Percentiles rank a stretch among this genome's conserved stretches.
phyloP scores from a whole-genome alignment of 2,113 vertebrate species.

The Plecturocebus donacophilus region DNA sequence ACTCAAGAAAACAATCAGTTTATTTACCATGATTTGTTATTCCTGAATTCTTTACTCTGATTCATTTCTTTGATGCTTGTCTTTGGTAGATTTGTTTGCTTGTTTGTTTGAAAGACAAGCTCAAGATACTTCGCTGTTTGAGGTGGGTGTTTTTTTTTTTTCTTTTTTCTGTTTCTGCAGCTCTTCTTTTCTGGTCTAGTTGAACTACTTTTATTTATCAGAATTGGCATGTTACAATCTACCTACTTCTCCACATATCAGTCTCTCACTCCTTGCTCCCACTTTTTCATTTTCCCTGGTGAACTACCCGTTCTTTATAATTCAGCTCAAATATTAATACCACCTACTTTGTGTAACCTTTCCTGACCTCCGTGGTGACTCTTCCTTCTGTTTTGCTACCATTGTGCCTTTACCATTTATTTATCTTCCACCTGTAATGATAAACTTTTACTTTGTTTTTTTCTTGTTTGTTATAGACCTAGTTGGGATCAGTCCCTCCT shows the following conservation, averaged over 20 bases:
- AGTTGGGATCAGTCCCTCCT: not conserved
- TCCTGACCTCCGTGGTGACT: not conserved
- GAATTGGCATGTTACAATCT: not conserved
- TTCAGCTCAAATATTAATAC: not conserved
- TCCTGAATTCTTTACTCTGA: not conserved
- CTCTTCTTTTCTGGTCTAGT: not conserved
- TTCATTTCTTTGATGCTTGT: not conserved
- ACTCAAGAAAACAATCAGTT: not conserved
- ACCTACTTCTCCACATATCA: not conserved
- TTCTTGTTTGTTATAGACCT: not conserved
- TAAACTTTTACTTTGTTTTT: not conserved
- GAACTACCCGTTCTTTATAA: not conserved
- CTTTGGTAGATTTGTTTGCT: not conserved
- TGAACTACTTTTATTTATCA: not conserved
- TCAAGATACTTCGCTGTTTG: not conserved
- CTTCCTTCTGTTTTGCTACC: not conserved
- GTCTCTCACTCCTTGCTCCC: not conserved
- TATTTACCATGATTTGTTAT: not conserved
- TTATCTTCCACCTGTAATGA: not conserved
- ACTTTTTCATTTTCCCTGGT: not conserved
- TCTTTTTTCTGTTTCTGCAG: not conserved
- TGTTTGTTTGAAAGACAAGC: not conserved
- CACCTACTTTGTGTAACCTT: not conserved
- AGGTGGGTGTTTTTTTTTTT: not conserved
- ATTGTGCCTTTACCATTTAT: not conserved